Percentiles rank a stretch among this genome's conserved stretches.
phyloP scores from a whole-genome alignment of 2,888 invertebrate genomes.

The Andrena dorsata region DNA sequence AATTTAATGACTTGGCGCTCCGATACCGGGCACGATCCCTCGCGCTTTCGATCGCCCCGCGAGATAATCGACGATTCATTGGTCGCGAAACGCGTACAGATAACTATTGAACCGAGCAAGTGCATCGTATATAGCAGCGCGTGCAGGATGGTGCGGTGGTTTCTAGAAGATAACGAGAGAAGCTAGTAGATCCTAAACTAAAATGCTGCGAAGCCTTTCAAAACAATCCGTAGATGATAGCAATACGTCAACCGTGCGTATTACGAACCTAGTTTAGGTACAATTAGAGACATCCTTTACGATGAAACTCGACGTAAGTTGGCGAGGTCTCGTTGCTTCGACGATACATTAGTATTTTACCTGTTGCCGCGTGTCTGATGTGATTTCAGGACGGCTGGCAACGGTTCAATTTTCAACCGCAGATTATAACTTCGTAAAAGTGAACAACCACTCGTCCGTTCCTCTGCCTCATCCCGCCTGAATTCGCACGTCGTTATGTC shows the following conservation, averaged over 20 bases:
- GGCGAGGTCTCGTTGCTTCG: slow-evolving; percentile 34
- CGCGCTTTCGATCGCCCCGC: slow-evolving; percentile 23
- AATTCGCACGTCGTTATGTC: slow-evolving; percentile 16
- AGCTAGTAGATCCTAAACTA: no score
- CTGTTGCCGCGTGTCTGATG: slow-evolving; percentile 58
- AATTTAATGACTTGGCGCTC: slow-evolving; percentile 43
- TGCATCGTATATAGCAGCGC: no score
- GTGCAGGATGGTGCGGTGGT: no score
- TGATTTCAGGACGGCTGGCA: slow-evolving; percentile 56
- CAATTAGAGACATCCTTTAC: no score
- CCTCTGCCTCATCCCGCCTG: neutral
- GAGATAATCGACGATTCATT: slow-evolving; percentile 50
- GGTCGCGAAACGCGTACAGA: slow-evolving; percentile 1
- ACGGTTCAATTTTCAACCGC: slow-evolving; percentile 52
- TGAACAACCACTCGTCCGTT: slow-evolving; percentile 34
- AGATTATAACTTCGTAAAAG: slow-evolving; percentile 46
- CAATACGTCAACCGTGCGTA: no score
- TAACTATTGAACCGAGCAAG: no score
- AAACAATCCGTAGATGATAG: no score
- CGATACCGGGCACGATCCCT: slow-evolving; percentile 6
- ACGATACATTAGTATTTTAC: slow-evolving; percentile 54
- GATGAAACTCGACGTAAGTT: slow-evolving; percentile 17
- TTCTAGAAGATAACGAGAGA: no score
- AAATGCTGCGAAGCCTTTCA: no score
- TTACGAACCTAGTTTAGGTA: no score